Percentiles rank a stretch among this genome's conserved stretches.
phyloP scores from a whole-genome alignment of 2,797 vertebrate species.

The Halcyon leucocephala region DNA sequence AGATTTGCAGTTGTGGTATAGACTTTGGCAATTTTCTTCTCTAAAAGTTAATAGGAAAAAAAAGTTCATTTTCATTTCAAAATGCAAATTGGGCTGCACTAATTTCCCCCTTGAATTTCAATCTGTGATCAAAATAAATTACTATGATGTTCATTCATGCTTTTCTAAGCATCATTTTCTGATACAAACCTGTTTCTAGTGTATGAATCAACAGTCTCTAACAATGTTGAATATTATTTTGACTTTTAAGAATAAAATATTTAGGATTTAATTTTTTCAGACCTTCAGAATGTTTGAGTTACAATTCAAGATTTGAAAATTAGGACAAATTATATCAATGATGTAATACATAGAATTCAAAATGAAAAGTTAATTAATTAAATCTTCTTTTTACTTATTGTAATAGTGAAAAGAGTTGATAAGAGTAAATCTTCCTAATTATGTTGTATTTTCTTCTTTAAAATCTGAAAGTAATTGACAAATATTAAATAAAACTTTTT shows the following conservation, averaged over 20 bases:
- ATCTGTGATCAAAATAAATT: conserved; percentile 65
- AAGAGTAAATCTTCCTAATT: neutral
- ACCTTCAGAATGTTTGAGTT: neutral
- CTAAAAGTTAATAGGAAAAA: conserved; percentile 62
- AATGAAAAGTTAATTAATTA: neutral
- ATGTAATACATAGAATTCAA: neutral
- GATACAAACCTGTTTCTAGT: conserved; percentile 44
- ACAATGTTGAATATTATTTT: conserved; percentile 20
- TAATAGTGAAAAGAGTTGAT: neutral
- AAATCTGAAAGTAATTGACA: neutral
- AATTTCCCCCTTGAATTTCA: conserved; percentile 52
- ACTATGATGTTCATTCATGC: conserved; percentile 20
- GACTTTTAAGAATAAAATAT: conserved; percentile 38
- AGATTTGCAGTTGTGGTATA: conserved; percentile 51
- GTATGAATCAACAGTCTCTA: conserved; percentile 38
- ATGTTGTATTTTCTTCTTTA: neutral
- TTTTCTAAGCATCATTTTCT: conserved; percentile 45
- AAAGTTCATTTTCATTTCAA: conserved; percentile 69
- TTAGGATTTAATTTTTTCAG: neutral
- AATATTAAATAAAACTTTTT: neutral
- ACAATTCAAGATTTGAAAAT: conserved; percentile 27
- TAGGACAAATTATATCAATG: neutral
- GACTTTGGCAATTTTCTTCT: conserved; percentile 40
- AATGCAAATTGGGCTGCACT: conserved; percentile 60
- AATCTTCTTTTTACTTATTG: neutral